Conservation (phyloP, 2,888 invertebrate species). For the Prosapia bicincta region DNA sequence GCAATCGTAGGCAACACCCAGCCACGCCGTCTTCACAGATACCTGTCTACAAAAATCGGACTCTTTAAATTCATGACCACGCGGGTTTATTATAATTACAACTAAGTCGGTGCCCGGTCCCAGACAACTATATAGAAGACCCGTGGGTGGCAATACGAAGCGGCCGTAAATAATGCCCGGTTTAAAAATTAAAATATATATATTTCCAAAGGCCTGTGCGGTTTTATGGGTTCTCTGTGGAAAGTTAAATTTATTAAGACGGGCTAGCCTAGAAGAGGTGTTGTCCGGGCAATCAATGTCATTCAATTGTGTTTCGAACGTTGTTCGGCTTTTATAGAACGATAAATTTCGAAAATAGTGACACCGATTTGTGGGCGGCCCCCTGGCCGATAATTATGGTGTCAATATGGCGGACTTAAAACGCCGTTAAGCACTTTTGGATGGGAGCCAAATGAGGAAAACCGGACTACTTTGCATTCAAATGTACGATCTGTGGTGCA, state of each 20-base stretch:
- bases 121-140: background rate
- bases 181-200: slow-evolving; percentile 2
- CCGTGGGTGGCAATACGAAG: background rate
- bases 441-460: background rate
- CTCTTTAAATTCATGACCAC: background rate
- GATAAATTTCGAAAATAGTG: background rate
- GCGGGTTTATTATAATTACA: background rate
- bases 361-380: background rate
- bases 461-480: background rate
- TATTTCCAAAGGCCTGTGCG: background rate
- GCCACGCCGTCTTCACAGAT: background rate
- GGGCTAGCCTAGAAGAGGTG: background rate
- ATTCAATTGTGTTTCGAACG: background rate
- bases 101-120: background rate
- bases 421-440: background rate
- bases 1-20: background rate
- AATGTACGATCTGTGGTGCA: too few relatives aligned
- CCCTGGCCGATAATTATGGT: background rate
- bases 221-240: background rate
- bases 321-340: background rate
- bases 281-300: background rate
- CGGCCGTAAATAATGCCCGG: background rate
- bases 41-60: background rate
- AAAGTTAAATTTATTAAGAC: background rate
- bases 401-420: background rate